Base-by-base conservation (phyloP, 2,113 vertebrate species). In the Sinosuthora webbiana region DNA sequence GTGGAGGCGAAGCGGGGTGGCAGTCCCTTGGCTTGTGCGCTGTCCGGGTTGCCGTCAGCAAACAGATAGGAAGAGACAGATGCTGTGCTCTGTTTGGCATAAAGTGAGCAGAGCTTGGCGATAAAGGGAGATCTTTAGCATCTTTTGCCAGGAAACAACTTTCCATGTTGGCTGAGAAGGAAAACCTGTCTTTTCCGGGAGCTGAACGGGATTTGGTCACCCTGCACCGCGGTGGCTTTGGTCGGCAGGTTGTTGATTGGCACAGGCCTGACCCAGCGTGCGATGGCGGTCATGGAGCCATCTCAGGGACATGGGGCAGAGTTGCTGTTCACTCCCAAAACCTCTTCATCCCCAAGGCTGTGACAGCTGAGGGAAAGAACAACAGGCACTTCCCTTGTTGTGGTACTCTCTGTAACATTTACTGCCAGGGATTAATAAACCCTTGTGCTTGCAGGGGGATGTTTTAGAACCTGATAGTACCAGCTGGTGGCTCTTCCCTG, bases 231-330 rank as follows among this genome's bases (percentile, higher is more conserved):
- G 67, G 53, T 42, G 62, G 67, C 27, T 88, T 71, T 37, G 22
- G 68, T 2, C 5, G 39, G 42, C 50, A 62, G 55, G 13, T 25
- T 23, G 55, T 50, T 55, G 24, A 14, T 6, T 75, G 5, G 1
- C 9, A 5, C 18, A 9, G 33, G 30, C 69, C 64, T 67, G 74
- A 35, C 15, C 35, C 59, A 31, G 28, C 1, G 0, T 3, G 21
- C 0, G 0, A 2, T 27, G 41, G 15, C 10, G 28, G 50, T 33
- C 5, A 0, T 21, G 50, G 45, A 82, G 45, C 22, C 65, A 35
- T 56, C 37, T 10, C 6, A 57, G 21, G 41, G 59, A 6, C 50
- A 25, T 1, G n/a, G 64, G 39, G n/a, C 33, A 50, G 47, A 37
- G 12, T 28, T 77, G 47, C 76, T 30, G 23, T 14, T 84, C 47